Evolutionary conservation across 2,888 invertebrate species (phyloP).

Genomic region (Meiosimyza platycephala): DNA sequence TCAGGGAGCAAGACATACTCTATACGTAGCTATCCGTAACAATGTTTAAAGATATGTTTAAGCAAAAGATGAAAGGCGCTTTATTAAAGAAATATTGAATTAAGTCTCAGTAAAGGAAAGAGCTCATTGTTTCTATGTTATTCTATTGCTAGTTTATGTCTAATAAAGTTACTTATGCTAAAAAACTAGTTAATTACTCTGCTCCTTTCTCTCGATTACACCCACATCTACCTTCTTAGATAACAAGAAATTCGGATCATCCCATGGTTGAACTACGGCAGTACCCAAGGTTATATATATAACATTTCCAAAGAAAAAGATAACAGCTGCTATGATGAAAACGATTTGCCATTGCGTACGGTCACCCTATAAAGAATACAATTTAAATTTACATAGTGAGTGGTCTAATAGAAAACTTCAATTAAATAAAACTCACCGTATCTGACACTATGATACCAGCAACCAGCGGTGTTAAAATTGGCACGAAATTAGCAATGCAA

Average conservation of each 20-base stretch:
- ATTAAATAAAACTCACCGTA: constrained; percentile 44
- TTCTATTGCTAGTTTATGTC: no score
- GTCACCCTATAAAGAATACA: constrained; percentile 57
- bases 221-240: background rate
- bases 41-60: no score
- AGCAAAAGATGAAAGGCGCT: no score
- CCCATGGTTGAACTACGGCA: constrained; percentile 77
- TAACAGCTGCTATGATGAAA: constrained; percentile 74
- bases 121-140: no score
- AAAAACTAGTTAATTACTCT: background rate
- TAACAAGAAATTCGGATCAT: constrained; percentile 72
- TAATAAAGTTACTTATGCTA: no score
- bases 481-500: constrained; percentile 70
- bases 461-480: constrained; percentile 72
- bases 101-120: no score
- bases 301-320: constrained; percentile 77
- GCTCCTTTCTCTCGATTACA: background rate
- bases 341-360: constrained; percentile 77
- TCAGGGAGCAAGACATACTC: no score
- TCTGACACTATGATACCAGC: constrained; percentile 69
- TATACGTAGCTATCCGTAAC: no score
- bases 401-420: background rate
- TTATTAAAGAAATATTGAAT: no score
- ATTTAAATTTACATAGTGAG: background rate
- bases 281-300: constrained; percentile 77